Conservation (phyloP, 2,113 vertebrate species). For the Pao palembangensis region DNA sequence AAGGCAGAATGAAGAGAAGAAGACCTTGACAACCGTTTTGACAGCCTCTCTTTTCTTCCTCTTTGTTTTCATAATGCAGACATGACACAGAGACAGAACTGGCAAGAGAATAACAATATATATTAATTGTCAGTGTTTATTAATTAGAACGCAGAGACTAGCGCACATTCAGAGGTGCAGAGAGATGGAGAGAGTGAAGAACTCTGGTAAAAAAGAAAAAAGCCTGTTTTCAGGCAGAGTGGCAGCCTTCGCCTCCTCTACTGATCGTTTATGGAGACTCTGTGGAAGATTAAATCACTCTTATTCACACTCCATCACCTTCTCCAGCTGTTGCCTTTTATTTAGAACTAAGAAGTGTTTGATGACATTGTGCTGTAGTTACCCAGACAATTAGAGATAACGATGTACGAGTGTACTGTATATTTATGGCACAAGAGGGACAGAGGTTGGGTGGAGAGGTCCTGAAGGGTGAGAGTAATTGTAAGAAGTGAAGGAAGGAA, state of each 20-base stretch:
- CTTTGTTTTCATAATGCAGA: conserved; percentile 6
- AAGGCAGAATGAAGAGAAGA: background rate
- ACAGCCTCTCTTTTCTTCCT: background rate
- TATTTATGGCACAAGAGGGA: conserved; percentile 22
- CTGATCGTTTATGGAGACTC: conserved; percentile 75
- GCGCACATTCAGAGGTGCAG: background rate
- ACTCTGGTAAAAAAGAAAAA: background rate
- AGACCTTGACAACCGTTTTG: background rate
- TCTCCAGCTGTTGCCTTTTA: conserved; percentile 77
- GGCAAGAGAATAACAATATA: background rate
- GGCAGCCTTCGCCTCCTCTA: conserved; percentile 59
- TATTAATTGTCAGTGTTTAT: too few species aligned
- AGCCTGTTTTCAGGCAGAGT: too few species aligned
- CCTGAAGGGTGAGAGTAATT: background rate
- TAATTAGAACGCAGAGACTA: too few species aligned
- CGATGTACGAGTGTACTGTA: conserved; percentile 62
- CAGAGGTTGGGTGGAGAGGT: background rate
- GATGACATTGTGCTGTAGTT: conserved; percentile 65
- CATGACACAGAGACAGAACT: conserved; percentile 9
- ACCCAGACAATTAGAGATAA: conserved; percentile 73
- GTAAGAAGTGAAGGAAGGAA: background rate
- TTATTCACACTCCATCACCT: conserved; percentile 66
- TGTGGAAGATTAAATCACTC: conserved; percentile 75
- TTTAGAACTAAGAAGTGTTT: conserved; percentile 71
- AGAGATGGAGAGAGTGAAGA: background rate